Base-by-base conservation (phyloP, 2,113 vertebrate genomes). In the Cacatua alba region DNA sequence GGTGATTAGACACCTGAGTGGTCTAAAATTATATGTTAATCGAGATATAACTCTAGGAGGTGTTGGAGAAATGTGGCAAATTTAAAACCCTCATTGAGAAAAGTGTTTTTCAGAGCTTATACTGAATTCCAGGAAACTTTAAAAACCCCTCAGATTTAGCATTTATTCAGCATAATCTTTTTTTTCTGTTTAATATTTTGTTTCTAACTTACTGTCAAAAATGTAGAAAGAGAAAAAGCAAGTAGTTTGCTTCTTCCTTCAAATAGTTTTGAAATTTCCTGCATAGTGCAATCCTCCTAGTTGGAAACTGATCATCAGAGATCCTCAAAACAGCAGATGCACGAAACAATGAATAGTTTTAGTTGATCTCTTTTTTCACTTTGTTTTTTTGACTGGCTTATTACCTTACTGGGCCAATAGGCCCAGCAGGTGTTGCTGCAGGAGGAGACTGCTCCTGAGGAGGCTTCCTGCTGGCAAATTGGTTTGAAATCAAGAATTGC, bases 381-480 rank as follows among this genome's bases (percentile, higher is more conserved):
- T 64, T 46, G 2, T 33, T 70, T 80, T 89, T 77, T 88, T 64
- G 6, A 35, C 81, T 94, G 51, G 13, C 33, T 94, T 82, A 80
- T 80, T 95, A 89, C 57, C 33, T 94, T 90, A 91, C 86, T 85
- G 59, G 75, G 91, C 29, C 44, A 0, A 95, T 68, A 59, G 43
- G 19, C 89, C 19, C 94, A 97, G 96, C 92, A 94, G 96, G 92
- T 91, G 51, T 87, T 95, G 43, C 51, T 63, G 25, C 75, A 59
- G 59, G 33, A n/a, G 20, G 33, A 59, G 33, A 29, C 71, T 0
- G 0, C 44, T 91, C 76, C 79, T 4, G 3, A 90, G 76, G 75
- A 97, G 82, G 57, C 63, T 77, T 92, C 97, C 96, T 82, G 78
- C 94, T 95, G 94, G 91, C 71, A 96, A 93, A 92, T 95, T 93